Evolutionary conservation across 2,797 vertebrate genomes (phyloP).

Genomic region (Arremon brunneinucha): DNA sequence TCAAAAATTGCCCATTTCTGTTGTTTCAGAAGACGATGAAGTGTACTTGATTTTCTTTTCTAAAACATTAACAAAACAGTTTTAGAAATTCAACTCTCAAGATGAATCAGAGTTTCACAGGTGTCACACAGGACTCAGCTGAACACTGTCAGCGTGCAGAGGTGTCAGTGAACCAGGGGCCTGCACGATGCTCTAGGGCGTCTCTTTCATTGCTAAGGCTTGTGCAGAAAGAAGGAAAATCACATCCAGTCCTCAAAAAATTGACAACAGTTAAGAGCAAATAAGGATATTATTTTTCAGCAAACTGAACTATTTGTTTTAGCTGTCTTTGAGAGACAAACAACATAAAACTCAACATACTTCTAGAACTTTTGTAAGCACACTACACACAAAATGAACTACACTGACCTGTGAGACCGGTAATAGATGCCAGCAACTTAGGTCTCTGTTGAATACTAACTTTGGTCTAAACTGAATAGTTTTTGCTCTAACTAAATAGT

Average conservation of each 20-base stretch:
- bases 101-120: background rate
- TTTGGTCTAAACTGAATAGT: background rate
- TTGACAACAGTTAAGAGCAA: background rate
- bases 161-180: background rate
- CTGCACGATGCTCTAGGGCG: background rate
- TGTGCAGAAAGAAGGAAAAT: background rate
- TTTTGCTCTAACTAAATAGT: background rate
- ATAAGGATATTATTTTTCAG: background rate
- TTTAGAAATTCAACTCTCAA: background rate
- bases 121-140: background rate
- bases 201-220: background rate
- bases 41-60: background rate
- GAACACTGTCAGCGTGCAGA: background rate
- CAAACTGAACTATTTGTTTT: background rate
- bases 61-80: background rate
- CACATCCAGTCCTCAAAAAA: background rate
- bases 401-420: background rate
- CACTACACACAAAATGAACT: background rate
- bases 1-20: background rate
- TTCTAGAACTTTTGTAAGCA: background rate
- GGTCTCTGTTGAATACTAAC: background rate
- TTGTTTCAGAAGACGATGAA: background rate
- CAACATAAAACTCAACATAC: background rate
- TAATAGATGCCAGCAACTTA: conserved; percentile 8
- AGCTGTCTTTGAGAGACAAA: background rate